Evolutionary conservation across 2,797 vertebrate genomes (phyloP), one percentile per base, ranked within the genome.

Genomic region (Parauchenoglanis punctatus): DNA sequence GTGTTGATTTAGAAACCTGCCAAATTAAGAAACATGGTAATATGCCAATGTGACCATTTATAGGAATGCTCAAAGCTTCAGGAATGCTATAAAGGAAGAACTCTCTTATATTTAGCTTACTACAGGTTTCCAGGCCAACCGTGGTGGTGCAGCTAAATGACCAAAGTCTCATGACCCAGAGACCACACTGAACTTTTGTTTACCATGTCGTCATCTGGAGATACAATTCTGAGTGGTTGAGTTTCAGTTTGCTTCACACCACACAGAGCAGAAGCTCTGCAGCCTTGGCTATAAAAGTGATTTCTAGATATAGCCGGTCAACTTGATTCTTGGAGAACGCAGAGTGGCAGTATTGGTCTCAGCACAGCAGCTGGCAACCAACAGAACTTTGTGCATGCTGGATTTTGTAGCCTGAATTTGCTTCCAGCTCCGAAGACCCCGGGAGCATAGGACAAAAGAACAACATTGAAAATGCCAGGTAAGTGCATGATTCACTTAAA

Each of bases 381-480:
- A 18, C 10, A 49, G 61, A n/a, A 17, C 35, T 58, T 58, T 78
- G 2, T 54, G 6, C 72, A 56, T 44, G 59, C 81, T 73, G 76
- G 10, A 13, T 7, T 82, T 49, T 28, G 77, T 17, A 59, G 44
- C n/a, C 56, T 61, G 65, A 35, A 49, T 63, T 63, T 52, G 28
- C 12, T 46, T 58, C 11, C 46, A 61, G 83, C 20, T 63, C 40
- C 46, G 7, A 58, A 85, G 59, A 56, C 7, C n/a, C 13, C n/a
- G 46, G 70, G 52, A 61, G 1, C 23, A 35, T 18, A 78, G 40
- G 49, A 83, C 5, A 46, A 67, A 59, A 68, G 23, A 35, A 59
- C 17, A 35, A 17, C 25, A 83, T 56, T 8, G 81, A 85, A 67
- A 82, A 88, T 88, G 87, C n/a, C 87, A 86, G 85, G 87, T 88